These are phyloP conservation scores for Atherix ibis DNA, from an alignment of 2,888 invertebrate genomes.

Conservation along the genomic window DNA sequence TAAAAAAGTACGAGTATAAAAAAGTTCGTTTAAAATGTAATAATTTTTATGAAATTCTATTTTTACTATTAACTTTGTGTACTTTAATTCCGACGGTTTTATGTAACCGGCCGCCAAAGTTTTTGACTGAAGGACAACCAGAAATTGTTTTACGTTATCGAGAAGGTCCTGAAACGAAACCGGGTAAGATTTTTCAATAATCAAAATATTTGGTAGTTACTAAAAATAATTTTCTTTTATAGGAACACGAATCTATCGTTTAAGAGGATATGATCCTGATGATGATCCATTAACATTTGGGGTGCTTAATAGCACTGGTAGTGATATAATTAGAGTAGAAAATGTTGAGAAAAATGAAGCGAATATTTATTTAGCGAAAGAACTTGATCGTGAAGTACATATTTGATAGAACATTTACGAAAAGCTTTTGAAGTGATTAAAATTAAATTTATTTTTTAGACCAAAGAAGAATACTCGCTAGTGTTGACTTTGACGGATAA, in stretches of 20 bases:
- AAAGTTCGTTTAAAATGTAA: too few species aligned
- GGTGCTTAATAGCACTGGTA: slow-evolving; percentile 60
- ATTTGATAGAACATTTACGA: slow-evolving; percentile 4
- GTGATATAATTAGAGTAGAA: slow-evolving; percentile 72
- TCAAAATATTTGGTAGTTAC: too few species aligned
- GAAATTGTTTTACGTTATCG: slow-evolving; percentile 81
- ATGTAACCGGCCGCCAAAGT: slow-evolving; percentile 70
- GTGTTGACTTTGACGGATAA: slow-evolving; percentile 81
- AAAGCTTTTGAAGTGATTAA: too few species aligned
- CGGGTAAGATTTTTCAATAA: slow-evolving; percentile 45
- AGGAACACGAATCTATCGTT: slow-evolving; percentile 69
- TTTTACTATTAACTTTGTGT: too few species aligned
- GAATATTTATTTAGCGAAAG: slow-evolving; percentile 71
- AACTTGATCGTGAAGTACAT: slow-evolving; percentile 75
- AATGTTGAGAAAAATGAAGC: slow-evolving; percentile 68
- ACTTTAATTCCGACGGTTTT: too few species aligned
- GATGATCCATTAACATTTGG: slow-evolving; percentile 72
- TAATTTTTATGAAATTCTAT: too few species aligned
- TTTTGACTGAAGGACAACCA: slow-evolving; percentile 73
- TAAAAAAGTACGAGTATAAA: too few species aligned
- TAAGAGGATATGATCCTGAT: slow-evolving; percentile 72
- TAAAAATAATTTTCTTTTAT: too few species aligned
- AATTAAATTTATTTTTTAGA: slow-evolving; percentile 34
- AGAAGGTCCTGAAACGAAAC: slow-evolving; percentile 72
- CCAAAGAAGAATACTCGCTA: slow-evolving; percentile 74